A percentile compares a stretch with the other conserved stretches of the same genome.
phyloP scores from a whole-genome alignment of 2,888 invertebrate genomes.

The Idaea straminata region DNA sequence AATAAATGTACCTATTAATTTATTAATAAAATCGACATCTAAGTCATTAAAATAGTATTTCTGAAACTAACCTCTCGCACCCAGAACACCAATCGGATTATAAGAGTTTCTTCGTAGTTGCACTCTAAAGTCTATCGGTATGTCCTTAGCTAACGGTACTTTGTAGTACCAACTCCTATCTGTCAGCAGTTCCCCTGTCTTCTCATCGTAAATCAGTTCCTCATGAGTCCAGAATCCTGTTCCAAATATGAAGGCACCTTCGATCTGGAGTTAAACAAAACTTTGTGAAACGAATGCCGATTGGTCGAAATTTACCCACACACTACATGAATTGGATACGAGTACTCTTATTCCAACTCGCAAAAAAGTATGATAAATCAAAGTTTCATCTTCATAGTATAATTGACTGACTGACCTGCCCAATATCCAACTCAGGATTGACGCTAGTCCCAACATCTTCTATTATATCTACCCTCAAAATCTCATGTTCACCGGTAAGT shows the following conservation, averaged over 20 bases:
- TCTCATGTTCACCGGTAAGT: conserved; percentile 84
- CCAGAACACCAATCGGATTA: conserved; percentile 78
- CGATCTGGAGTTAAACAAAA: conserved; percentile 56
- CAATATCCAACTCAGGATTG: conserved; percentile 84
- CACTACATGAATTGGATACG: no score
- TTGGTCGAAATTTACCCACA: no score
- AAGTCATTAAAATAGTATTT: not conserved
- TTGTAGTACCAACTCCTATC: conserved; percentile 90
- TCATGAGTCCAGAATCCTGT: conserved; percentile 88
- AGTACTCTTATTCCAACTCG: not conserved
- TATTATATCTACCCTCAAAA: conserved; percentile 82
- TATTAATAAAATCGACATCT: no score
- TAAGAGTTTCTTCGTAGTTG: conserved; percentile 82
- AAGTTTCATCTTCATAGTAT: not conserved
- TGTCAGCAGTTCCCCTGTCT: conserved; percentile 85
- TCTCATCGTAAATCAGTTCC: conserved; percentile 82
- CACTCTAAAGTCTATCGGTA: conserved; percentile 87
- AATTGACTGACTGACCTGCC: conserved; percentile 71
- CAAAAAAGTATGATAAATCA: not conserved
- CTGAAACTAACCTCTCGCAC: conserved; percentile 46
- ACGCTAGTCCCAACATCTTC: conserved; percentile 85
- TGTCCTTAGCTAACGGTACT: conserved; percentile 86
- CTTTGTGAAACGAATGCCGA: no score
- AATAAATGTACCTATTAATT: no score
- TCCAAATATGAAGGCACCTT: conserved; percentile 89